Conservation (phyloP, 2,113 vertebrate genomes). For the Quiscalus mexicanus region DNA sequence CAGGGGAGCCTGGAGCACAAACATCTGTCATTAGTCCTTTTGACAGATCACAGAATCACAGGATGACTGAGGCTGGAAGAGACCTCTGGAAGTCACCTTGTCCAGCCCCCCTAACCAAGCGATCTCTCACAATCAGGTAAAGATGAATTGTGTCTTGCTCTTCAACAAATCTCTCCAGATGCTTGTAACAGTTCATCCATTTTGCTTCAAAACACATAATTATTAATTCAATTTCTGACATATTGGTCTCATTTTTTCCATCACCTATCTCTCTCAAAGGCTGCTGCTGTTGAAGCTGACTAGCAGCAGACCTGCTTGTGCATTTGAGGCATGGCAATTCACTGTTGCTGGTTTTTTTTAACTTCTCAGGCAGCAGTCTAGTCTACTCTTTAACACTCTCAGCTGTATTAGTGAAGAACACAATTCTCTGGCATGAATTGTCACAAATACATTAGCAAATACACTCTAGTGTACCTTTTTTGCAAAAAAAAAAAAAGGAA, state of each 20-base stretch:
- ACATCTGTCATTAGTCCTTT: not conserved
- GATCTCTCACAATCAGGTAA: not conserved
- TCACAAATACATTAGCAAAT: not conserved
- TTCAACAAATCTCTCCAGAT: not conserved
- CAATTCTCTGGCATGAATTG: not conserved
- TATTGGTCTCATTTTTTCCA: not conserved
- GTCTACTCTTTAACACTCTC: not conserved
- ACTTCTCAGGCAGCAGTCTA: not conserved
- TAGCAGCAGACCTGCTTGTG: not conserved
- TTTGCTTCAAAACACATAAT: not conserved
- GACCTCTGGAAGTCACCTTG: not conserved
- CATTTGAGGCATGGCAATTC: not conserved
- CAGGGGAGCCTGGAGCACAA: not conserved
- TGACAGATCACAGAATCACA: not conserved
- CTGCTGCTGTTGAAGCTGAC: not conserved
- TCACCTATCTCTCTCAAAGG: not conserved
- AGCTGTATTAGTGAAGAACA: not conserved
- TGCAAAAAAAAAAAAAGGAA: not conserved
- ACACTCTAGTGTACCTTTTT: not conserved
- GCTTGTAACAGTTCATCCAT: not conserved
- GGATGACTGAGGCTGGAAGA: not conserved
- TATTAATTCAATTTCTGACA: not conserved
- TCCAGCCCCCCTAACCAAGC: accelerated
- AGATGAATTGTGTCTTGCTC: not conserved
- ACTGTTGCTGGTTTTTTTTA: not conserved